These are phyloP conservation scores for Sebastes hubbsi DNA, from an alignment of 2,797 vertebrate species.

Conservation along the genomic window DNA sequence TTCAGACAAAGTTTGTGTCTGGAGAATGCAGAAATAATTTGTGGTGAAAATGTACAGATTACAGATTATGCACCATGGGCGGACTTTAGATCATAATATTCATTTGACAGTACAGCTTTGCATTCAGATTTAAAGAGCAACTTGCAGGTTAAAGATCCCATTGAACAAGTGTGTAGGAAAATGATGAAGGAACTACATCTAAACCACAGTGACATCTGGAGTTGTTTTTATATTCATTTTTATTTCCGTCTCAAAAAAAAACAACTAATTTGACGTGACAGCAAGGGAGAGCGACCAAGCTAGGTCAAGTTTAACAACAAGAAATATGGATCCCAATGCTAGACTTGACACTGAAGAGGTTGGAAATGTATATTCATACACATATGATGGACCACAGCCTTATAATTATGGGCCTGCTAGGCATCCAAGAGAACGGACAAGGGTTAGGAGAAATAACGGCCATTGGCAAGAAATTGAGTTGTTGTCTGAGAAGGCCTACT, in stretches of 20 bases:
- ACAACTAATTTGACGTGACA: background rate
- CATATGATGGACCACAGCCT: background rate
- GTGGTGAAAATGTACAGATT: background rate
- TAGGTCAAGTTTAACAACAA: background rate
- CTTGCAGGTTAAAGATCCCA: background rate
- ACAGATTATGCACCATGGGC: background rate
- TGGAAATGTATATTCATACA: background rate
- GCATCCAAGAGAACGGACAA: too few relatives aligned
- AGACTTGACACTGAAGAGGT: background rate
- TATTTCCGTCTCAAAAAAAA: background rate
- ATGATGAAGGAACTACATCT: too few relatives aligned
- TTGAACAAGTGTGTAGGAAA: background rate
- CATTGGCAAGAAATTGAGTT: too few relatives aligned
- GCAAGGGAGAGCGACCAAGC: fast-evolving
- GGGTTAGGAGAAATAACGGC: too few relatives aligned
- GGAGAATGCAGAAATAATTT: background rate
- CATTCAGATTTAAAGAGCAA: background rate
- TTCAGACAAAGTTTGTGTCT: background rate
- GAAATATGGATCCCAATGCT: background rate
- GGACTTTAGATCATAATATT: background rate
- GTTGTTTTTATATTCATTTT: background rate
- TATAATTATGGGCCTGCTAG: background rate
- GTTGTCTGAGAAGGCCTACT: background rate
- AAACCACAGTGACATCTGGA: background rate
- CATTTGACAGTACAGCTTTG: background rate